Evolutionary conservation across 2,888 invertebrate species (phyloP).

Genomic region (Mechanitis messenoides): DNA sequence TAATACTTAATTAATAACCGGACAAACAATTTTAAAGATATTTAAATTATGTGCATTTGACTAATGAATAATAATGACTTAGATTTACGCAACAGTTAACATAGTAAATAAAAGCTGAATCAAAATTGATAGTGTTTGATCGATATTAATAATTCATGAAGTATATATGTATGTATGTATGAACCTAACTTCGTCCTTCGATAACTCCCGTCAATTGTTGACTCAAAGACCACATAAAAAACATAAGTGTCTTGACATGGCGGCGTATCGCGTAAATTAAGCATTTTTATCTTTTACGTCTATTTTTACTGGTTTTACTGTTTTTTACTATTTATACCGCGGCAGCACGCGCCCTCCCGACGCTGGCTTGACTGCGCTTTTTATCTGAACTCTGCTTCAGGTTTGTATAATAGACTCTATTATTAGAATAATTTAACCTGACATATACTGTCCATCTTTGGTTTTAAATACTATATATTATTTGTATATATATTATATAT

Average conservation of each 20-base stretch:
- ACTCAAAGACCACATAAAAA: constrained; percentile 73
- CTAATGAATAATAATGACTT: no score
- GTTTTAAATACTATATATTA: background rate
- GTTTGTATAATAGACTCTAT: constrained; percentile 39
- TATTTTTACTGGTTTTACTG: constrained; percentile 69
- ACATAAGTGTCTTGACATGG: constrained; percentile 66
- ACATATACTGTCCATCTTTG: constrained; percentile 29
- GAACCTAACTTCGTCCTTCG: constrained; percentile 44
- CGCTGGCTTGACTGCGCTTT: constrained; percentile 49
- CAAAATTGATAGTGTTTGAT: no score
- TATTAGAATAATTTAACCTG: constrained; percentile 44
- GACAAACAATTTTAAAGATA: background rate
- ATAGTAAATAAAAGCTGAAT: no score
- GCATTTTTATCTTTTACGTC: constrained; percentile 63
- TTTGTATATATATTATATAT: no score
- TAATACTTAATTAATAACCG: no score
- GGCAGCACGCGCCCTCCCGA: constrained; percentile 60
- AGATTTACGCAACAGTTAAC: no score
- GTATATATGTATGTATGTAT: constrained; percentile 5
- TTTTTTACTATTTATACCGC: constrained; percentile 46
- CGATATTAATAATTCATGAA: no score
- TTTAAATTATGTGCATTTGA: no score
- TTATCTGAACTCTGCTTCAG: constrained; percentile 46
- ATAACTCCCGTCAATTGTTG: constrained; percentile 61
- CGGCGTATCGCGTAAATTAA: constrained; percentile 70